phyloP scores from a whole-genome alignment of 2,888 invertebrate species.

The Papilio elwesi region DNA sequence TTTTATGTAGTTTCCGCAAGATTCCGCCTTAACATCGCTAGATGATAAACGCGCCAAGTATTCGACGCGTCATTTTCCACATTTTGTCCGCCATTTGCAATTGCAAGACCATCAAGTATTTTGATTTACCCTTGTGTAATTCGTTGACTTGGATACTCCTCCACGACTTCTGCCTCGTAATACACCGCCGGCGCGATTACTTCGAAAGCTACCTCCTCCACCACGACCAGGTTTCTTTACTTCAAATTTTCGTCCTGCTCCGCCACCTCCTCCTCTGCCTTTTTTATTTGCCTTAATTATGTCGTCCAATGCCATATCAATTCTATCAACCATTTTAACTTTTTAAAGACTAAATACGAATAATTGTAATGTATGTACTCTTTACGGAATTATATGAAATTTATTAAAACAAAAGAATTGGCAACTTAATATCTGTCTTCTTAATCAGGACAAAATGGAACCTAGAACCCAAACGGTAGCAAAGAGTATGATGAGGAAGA shows the following conservation, averaged over 20 bases:
- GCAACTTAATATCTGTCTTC: background rate
- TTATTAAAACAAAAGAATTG: conserved; percentile 22
- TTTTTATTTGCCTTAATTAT: conserved; percentile 95
- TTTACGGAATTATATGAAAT: background rate
- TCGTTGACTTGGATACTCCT: conserved; percentile 86
- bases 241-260: conserved; percentile 80
- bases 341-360: background rate
- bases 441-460: conserved; percentile 9
- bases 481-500: background rate
- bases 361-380: background rate
- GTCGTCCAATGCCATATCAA: conserved; percentile 98
- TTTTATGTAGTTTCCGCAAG: conserved; percentile 13
- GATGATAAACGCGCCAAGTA: conserved; percentile 42
- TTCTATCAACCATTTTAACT: conserved; percentile 93
- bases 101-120: conserved; percentile 68
- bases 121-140: conserved; percentile 88
- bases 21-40: conserved; percentile 13
- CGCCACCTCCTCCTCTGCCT: conserved; percentile 85
- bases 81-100: conserved; percentile 79
- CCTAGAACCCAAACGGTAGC: background rate
- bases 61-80: conserved; percentile 71
- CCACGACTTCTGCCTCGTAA: conserved; percentile 90
- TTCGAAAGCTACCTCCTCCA: conserved; percentile 75
- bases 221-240: conserved; percentile 72
- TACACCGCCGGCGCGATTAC: conserved; percentile 83